Evolutionary conservation across 37 sponge, comb jelly and placozoan species (phyloP), one percentile per base, ranked within the genome.

Genomic region (Hexactinellida sp.): DNA sequence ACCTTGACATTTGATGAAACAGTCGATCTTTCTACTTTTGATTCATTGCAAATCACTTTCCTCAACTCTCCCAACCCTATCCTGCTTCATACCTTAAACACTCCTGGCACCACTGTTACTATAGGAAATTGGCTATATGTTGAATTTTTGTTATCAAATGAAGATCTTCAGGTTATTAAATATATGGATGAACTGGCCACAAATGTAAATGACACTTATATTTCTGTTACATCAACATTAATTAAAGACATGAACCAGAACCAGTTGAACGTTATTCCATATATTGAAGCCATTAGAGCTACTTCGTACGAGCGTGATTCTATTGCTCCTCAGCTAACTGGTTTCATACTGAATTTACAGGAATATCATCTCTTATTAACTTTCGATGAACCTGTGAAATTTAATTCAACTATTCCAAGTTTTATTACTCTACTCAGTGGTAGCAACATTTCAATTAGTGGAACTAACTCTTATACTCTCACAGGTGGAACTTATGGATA

Each of bases 1-100:
- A 85, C 88, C 30, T 83, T 95, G 36, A 95, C 96, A 24, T 95
- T 95, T 41, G 88, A 95, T 85, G 96, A 95, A 38, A 93, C 93
- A 38, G 84, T 95, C 36, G 35, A 38, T 0, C 39, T 82, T 23
- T 28, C 47, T 13, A 86, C 87, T 41, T 88, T 95, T 38, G 28
- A 37, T 47, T 51, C 88, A 5, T 23, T 82, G 19, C 51, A 85
- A 1, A 90, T 95, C 21, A 93, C 96, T 5, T 87, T 95, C 51
- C 91, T 63, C 37, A 85, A 82, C 83, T 55, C 54, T 63, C 85
- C 54, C 32, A 95, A 95, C 86, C 87, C 54, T 7, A 92, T 92
- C 5, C 89, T 89, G 38, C 82, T 3, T 36, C 89, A 92, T 36
- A 54, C 84, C 10, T 0, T 85, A 24, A 85, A 63, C 1, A 19